Base-by-base conservation (phyloP, 2,113 vertebrate species). In the Podocnemis expansa region DNA sequence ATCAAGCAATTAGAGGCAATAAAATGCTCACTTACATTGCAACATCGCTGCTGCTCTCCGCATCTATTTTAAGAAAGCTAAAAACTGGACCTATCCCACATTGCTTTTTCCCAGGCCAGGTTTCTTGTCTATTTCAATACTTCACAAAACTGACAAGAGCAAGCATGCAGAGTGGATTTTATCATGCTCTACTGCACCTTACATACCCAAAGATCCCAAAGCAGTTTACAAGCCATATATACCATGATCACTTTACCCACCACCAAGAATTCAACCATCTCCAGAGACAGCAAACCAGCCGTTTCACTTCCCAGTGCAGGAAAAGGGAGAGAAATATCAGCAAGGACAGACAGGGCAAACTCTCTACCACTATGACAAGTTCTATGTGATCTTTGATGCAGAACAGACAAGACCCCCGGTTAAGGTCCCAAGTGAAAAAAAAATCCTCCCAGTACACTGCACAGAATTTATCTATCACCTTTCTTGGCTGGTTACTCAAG, bases 141-240 rank as follows among this genome's bases (percentile, higher is more conserved):
- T 21, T 3, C 67, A 73, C 4, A n/a, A 24, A 17, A 73, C 21
- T 41, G 67, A 41, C 67, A 41, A 41, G 34, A 73, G 67, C n/a
- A 41, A 38, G 38, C 38, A 24, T 4, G 11, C 17, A 1, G 0
- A 41, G 24, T 6, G 1, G 19, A 22, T 54, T 29, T 25, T 79
- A 24, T 24, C 6, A 55, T 6, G 79, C 12, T 38, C 8, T 41
- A 41, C n/a, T 41, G 67, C 38, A 73, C 41, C 12, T 41, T 25
- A 1, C 0, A 34, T 1, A 0, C 19, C 41, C 2, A 14, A 56
- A 19, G 80, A 41, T 2, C 38, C 38, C 6, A 21, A 56, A 41
- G 70, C 31, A 0, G 13, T 56, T 82, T 55, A 70, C 47, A 27
- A 0, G 2, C 19, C 2, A 34, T 4, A 3, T 63, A 63, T 63